These are phyloP conservation scores for Himalopsyche kuldschensis DNA, from an alignment of 2,888 invertebrate genomes.

Conservation along the genomic window DNA sequence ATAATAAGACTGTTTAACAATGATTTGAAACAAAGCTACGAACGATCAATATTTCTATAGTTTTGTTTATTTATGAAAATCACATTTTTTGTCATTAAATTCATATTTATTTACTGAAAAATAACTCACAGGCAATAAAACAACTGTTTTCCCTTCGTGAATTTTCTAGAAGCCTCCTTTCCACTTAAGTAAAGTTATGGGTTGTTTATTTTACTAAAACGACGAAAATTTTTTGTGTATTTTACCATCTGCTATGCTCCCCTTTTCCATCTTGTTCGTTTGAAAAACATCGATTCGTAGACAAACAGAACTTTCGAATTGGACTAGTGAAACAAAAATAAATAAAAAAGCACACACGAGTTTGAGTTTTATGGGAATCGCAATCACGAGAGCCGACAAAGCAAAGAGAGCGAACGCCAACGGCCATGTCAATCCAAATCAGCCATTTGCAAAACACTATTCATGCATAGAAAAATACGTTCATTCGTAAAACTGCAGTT, in stretches of 20 bases:
- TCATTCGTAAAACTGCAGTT: background rate
- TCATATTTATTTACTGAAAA: background rate
- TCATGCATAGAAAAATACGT: background rate
- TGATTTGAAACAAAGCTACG: no score
- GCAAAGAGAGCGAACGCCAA: background rate
- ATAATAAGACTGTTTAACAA: no score
- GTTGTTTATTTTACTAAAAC: conserved; percentile 25
- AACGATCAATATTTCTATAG: no score
- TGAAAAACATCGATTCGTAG: conserved; percentile 18
- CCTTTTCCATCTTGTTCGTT: conserved; percentile 7
- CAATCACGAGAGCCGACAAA: conserved; percentile 8
- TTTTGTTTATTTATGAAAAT: no score
- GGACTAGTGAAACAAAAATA: conserved; percentile 8
- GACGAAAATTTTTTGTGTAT: conserved; percentile 13
- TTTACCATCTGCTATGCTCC: conserved; percentile 4
- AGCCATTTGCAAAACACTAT: background rate
- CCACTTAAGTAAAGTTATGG: background rate
- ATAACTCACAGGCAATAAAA: background rate
- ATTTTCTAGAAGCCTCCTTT: conserved; percentile 8
- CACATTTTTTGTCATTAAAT: background rate
- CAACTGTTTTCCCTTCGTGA: conserved; percentile 3
- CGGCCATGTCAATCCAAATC: background rate
- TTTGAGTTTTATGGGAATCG: conserved; percentile 8
- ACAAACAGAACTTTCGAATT: conserved; percentile 21
- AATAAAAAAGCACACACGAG: background rate